These are phyloP conservation scores for Cyprinella venusta DNA, from an alignment of 2,797 vertebrate genomes.

Conservation along the genomic window DNA sequence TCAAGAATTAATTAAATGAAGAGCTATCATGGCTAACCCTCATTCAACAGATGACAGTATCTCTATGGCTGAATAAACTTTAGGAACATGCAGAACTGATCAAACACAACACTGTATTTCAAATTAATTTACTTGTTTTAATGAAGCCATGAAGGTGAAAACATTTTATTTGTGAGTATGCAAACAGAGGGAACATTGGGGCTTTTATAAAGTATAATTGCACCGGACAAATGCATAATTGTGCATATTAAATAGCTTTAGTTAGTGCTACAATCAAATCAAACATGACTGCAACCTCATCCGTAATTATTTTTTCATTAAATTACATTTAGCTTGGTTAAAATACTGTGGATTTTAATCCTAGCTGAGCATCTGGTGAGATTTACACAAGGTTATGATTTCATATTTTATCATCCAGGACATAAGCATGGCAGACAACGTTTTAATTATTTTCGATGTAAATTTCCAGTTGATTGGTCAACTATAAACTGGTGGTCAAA, in stretches of 20 bases:
- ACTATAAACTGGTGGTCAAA: neutral
- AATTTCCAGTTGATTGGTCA: neutral
- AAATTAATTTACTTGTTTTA: neutral
- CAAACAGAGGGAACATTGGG: neutral
- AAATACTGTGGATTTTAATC: neutral
- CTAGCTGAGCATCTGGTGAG: neutral
- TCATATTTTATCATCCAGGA: neutral
- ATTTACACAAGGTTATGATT: neutral
- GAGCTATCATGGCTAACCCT: conserved; percentile 12
- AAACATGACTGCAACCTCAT: neutral
- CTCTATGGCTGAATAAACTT: neutral
- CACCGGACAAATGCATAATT: neutral
- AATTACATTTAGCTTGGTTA: neutral
- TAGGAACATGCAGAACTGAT: neutral
- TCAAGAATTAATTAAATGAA: conserved; percentile 59
- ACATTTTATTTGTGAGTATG: neutral
- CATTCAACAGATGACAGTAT: neutral
- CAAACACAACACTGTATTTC: neutral
- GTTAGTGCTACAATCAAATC: neutral
- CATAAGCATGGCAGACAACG: neutral
- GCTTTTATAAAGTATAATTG: neutral
- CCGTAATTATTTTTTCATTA: neutral
- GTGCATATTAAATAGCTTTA: conserved; percentile 8
- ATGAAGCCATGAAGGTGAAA: neutral
- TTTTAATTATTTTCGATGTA: neutral